Base-by-base conservation (phyloP, 2,113 vertebrate genomes). In the Menidia beryllina region DNA sequence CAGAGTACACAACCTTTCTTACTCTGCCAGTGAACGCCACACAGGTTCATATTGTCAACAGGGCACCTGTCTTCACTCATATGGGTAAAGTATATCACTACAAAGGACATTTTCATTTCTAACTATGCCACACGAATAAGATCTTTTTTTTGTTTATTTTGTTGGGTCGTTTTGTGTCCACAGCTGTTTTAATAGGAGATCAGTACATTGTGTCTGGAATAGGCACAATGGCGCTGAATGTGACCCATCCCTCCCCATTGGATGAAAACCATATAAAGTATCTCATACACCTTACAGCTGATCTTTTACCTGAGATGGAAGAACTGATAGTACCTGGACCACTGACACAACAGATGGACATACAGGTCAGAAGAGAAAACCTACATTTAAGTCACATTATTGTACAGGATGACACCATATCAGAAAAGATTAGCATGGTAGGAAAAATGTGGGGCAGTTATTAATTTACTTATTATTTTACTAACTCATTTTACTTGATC, bases 1-100 rank as follows among this genome's bases (percentile, higher is more conserved):
- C 79, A 99, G 97, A 95, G 65, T 98, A 99, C 0, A 76, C 93
- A 69, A 96, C 96, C 0, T 98, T 99, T 73, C 90, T 99, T 68
- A 92, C 90, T 0, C 55, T 97, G 74, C 93, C 96, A 9, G 82
- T 84, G 21, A 95, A 95, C 26, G 75, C 93, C 72, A 96, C 96
- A 43, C 86, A 69, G 0, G 91, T 95, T 24, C 87, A 49, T 1
- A 26, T 99, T 14, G 49, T 91, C 83, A 99, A 99, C 86, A 87
- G 3, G 69, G 94, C 92, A 19, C 96, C 98, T 0, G 91, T 97
- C 68, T 98, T 98, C 89, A 96, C 98, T 8, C 98, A 99, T 82
- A 77, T 99, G 88, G 98, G 98, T 98, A 87, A 94, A 94, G 39
- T 7, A 5, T 20, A 17, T 49, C 26, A 24, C 45, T 36, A 53